Base-by-base conservation (phyloP, 1,140 invertebrate genomes). In the Plectrocnemia conspersa region DNA sequence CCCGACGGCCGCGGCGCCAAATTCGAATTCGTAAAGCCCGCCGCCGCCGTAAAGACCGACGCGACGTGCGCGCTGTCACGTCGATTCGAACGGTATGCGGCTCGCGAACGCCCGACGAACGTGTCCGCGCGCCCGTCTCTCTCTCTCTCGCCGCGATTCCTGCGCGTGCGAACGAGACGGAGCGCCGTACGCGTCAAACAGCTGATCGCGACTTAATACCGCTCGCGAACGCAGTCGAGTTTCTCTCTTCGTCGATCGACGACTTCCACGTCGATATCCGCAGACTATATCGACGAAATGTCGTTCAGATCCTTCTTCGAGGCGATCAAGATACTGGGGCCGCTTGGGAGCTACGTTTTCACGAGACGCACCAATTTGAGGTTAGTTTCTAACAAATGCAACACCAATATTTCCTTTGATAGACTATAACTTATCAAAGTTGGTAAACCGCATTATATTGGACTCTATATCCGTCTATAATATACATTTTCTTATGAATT, bases 361-460 rank as follows among this genome's bases (percentile, higher is more conserved):
- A 22, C 45, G 13, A 56, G 27, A 35, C 50, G 47, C 49, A 29
- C 38, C 13, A 55, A 52, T 48, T 60, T 60, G 35, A 60, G 58
- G 58, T 60, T 53, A 53, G 23, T 42, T 53, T 41, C 36, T 40
- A 13, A n/a, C n/a, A n/a, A n/a, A n/a, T n/a, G 38, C 16, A 18
- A 9, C 3, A 13, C 3, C 16, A 16, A 18, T 5, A 13, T 15
- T 40, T 40, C 13, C n/a, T 5, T 16, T 10, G 16, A 16, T 40
- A 40, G 3, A 4, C 10, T 40, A 5, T 10, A 5, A 40, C 6
- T 36, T n/a, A 36, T n/a, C 16, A 13, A 7, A n/a, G n/a, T n/a
- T n/a, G n/a, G n/a, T n/a, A n/a, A n/a, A n/a, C n/a, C n/a, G n/a
- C n/a, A n/a, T n/a, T n/a, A n/a, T n/a, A n/a, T n/a, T n/a, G n/a